Base-by-base conservation (phyloP, 2,888 invertebrate species). In the Drosophila monieri region DNA sequence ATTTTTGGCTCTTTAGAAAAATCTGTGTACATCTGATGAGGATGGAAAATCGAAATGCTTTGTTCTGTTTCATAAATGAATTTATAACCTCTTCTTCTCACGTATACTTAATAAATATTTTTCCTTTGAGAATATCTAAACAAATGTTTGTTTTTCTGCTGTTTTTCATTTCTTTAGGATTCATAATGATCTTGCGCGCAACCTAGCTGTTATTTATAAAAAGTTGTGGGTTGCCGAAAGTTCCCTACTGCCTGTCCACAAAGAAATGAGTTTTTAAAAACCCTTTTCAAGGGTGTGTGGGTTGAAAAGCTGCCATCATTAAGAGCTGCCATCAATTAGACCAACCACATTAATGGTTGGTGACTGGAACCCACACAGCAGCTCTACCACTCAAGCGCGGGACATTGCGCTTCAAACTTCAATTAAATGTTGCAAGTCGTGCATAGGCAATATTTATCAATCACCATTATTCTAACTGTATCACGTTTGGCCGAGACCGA, bases 401-500 rank as follows among this genome's bases (percentile, higher is more conserved):
- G 58, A 75, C 80, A 64, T 80, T 72, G 78, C 75, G 78, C 75
- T 72, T 78, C 51, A 84, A 70, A 74, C 88, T 88, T 84, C 76
- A 84, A 84, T 84, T 84, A 86, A 88, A 80, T 57, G 61, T 56
- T 70, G 57, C 49, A 73, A 84, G 59, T 84, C 83, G 83, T 84
- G 83, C 83, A 74, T 88, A 80, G 86, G 86, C 84, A 76, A 84
- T 84, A 84, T 84, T 88, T 84, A 84, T 84, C 88, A 88, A 84
- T 84, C 83, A 88, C 88, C 86, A 88, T 84, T 84, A 84, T 88
- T 88, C 86, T 88, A 88, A 86, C 83, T 84, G 86, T 83, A 77
- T 54, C 32, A 52, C 49, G 56, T 47, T 53, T 49, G 55, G 73
- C 51, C 25, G 43, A 56, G 47, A 44, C 49, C 41, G 54, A 76